Percentiles rank a stretch among this genome's conserved stretches.
These are phyloP conservation scores for Rhamnusium bicolor DNA, from an alignment of 2,888 invertebrate genomes.

Conservation along the genomic window DNA sequence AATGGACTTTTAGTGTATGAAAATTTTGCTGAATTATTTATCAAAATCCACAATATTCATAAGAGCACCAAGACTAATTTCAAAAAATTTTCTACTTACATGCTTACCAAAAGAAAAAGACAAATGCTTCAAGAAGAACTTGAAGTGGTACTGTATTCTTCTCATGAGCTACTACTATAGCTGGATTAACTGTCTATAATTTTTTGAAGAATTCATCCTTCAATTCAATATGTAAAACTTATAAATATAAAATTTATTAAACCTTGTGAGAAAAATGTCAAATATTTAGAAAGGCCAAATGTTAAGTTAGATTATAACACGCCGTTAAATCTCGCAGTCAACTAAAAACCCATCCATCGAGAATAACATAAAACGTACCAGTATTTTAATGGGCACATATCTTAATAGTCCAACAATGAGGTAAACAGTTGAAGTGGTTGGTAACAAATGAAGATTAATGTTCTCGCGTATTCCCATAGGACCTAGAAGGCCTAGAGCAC, in stretches of 20 bases:
- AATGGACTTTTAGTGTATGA: no score
- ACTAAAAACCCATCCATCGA: conserved; percentile 25
- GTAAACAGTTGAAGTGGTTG: conserved; percentile 69
- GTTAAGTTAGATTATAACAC: conserved; percentile 9
- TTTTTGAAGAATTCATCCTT: no score
- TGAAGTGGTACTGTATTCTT: no score
- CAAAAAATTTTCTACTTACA: no score
- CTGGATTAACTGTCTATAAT: no score
- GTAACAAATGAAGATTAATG: conserved; percentile 71
- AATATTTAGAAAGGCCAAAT: background rate
- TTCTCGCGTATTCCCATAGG: conserved; percentile 65
- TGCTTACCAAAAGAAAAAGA: no score
- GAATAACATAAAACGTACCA: conserved; percentile 47
- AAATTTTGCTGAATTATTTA: no score
- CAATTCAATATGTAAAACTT: background rate
- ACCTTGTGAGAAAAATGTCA: background rate
- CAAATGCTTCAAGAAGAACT: no score
- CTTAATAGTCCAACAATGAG: conserved; percentile 64
- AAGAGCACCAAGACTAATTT: no score
- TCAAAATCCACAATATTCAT: no score
- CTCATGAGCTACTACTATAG: no score
- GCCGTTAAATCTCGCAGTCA: conserved; percentile 33
- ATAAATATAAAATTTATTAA: no score
- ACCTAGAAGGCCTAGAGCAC: conserved; percentile 50
- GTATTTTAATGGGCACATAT: conserved; percentile 59